Base-by-base conservation (phyloP, 2,797 vertebrate species). In the Gobio occitaniae region DNA sequence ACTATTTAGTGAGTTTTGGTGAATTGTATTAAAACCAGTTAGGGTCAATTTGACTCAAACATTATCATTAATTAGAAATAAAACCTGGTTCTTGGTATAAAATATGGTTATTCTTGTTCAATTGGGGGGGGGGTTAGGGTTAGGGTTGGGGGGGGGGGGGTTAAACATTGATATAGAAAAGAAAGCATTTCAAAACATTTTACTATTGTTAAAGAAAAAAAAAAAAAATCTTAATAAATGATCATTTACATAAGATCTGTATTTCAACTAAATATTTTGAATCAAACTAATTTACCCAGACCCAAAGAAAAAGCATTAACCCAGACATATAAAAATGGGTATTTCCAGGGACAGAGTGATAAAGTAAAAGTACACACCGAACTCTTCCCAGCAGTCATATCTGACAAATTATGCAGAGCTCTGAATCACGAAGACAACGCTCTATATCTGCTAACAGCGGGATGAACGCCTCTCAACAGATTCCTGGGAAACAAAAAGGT, bases 361-460 rank as follows among this genome's bases (percentile, higher is more conserved):
- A 21, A 71, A 4, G 47, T 7, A 17, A 82, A 72, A 10, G 16
- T n/a, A 29, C 8, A 54, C 41, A 70, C 12, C 19, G 2, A 78
- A 17, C 69, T 32, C 32, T 63, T 63, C 15, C 6, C 80, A 74
- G 56, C 7, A 52, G n/a, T 63, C 5, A 19, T 17, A 15, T 50
- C 12, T 52, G 8, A 66, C 44, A 83, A 83, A 76, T 54, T 19
- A 77, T 6, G 16, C 21, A 8, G 3, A 76, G 13, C 61, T 83
- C 36, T 77, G 61, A 6, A 44, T 83, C 15, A 19, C 61, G 44
- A 68, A 77, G 72, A 56, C 47, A 54, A 5, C 21, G 0, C 21
- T 68, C 29, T 66, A 6, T 56, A 19, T 68, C 61, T 12, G 32
- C 72, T 66, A 66, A 66, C 72, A 68, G 61, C 72, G 21, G 61